Percentiles rank a stretch among this genome's conserved stretches.
These are phyloP conservation scores for Gymnoscopelus microlampas DNA, from an alignment of 2,797 vertebrate species.

Conservation along the genomic window DNA sequence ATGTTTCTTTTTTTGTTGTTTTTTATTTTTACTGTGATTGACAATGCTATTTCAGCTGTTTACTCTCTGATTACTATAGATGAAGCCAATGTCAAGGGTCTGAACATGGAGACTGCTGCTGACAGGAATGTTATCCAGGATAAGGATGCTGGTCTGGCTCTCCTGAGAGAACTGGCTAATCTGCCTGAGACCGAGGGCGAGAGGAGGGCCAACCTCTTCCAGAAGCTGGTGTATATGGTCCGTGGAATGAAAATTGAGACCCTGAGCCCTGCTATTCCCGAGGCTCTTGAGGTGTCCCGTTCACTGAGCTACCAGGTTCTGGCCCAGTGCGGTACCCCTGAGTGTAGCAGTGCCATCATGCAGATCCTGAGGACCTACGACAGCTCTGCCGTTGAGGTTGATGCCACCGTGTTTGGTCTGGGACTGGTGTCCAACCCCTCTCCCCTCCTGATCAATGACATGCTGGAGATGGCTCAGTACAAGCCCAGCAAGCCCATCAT, in stretches of 20 bases:
- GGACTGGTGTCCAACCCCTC: slow-evolving; percentile 89
- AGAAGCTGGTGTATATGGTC: slow-evolving; percentile 85
- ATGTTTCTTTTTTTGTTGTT: not conserved
- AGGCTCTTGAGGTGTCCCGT: slow-evolving; percentile 81
- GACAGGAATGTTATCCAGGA: slow-evolving; percentile 78
- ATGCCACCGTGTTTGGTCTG: slow-evolving; percentile 86
- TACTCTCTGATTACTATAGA: slow-evolving; percentile 69
- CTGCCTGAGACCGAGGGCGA: slow-evolving; percentile 81
- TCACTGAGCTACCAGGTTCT: slow-evolving; percentile 89
- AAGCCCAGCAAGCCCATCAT: slow-evolving; percentile 88
- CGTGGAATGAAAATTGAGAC: slow-evolving; percentile 84
- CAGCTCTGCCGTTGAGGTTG: slow-evolving; percentile 79
- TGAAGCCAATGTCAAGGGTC: slow-evolving; percentile 69
- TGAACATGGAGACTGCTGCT: slow-evolving; percentile 85
- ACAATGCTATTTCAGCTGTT: not conserved
- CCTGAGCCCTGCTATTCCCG: slow-evolving; percentile 81
- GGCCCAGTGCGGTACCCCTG: slow-evolving; percentile 91
- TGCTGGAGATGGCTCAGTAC: slow-evolving; percentile 88
- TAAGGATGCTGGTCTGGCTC: slow-evolving; percentile 78
- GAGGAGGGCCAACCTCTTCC: slow-evolving; percentile 87
- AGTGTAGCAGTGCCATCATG: slow-evolving; percentile 89
- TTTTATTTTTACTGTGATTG: not conserved
- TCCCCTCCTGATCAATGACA: slow-evolving; percentile 82
- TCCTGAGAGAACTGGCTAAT: slow-evolving; percentile 84
- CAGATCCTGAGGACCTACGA: slow-evolving; percentile 84